Conservation (phyloP, 2,888 invertebrate genomes). For the Mimachlamys varia region DNA sequence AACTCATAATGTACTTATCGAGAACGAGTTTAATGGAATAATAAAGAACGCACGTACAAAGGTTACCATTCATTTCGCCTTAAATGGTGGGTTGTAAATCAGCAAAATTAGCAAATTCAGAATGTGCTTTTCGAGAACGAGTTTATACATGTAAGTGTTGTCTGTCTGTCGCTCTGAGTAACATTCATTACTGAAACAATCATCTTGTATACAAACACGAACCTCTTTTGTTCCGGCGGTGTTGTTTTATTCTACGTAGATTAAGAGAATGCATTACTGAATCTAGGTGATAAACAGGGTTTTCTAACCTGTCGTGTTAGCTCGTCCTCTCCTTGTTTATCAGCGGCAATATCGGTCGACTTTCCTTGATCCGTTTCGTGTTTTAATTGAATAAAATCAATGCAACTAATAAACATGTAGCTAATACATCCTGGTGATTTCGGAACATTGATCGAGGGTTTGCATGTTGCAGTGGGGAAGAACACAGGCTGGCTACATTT, state of each 20-base stretch:
- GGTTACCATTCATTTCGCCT: not conserved
- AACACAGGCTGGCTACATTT: not conserved
- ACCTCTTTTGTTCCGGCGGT: not conserved
- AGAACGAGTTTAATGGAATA: not conserved
- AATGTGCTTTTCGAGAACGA: not conserved
- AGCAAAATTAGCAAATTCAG: not conserved
- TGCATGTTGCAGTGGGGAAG: not conserved
- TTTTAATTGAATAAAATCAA: not conserved
- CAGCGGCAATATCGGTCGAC: not conserved
- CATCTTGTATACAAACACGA: not conserved
- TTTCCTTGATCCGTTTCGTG: not conserved
- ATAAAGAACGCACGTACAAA: no score
- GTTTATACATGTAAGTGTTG: not conserved
- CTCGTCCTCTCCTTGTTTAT: not conserved
- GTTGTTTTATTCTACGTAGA: not conserved
- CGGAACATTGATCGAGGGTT: not conserved
- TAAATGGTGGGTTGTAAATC: not conserved
- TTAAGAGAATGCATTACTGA: not conserved
- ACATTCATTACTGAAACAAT: not conserved
- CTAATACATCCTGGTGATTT: not conserved
- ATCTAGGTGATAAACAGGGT: not conserved
- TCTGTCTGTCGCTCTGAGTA: not conserved
- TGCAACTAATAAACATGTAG: not conserved
- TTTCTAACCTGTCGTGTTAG: not conserved
- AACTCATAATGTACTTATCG: not conserved